These are phyloP conservation scores for Columbina picui DNA, from an alignment of 2,113 vertebrate genomes.

Conservation along the genomic window DNA sequence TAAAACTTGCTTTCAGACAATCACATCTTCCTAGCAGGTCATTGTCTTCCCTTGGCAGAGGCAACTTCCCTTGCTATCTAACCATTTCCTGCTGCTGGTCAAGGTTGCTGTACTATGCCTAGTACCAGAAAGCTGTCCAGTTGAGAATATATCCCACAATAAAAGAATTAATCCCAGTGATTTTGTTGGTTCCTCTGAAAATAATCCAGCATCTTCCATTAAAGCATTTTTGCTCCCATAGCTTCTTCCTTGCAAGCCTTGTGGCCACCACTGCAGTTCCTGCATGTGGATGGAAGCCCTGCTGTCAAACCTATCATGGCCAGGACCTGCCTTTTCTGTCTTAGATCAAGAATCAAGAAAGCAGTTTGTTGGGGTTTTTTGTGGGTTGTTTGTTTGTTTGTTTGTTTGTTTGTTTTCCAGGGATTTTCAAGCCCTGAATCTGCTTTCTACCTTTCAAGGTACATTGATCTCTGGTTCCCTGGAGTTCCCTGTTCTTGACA, in stretches of 20 bases:
- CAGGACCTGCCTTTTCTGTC: not conserved
- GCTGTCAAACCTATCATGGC: not conserved
- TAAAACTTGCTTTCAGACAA: not conserved
- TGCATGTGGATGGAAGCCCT: not conserved
- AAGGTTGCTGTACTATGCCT: not conserved
- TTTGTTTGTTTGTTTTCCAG: not conserved
- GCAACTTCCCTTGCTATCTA: conserved; percentile 15
- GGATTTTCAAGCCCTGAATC: not conserved
- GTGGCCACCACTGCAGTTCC: not conserved
- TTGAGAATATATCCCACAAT: not conserved
- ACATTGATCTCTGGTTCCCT: not conserved
- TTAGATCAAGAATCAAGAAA: not conserved
- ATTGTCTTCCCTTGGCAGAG: conserved; percentile 15
- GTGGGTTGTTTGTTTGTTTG: no score
- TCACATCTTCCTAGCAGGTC: not conserved
- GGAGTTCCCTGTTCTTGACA: not conserved
- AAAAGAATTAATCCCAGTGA: not conserved
- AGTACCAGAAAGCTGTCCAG: not conserved
- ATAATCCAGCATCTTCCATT: not conserved
- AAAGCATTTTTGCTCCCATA: not conserved
- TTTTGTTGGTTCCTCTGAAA: not conserved
- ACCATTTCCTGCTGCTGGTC: not conserved
- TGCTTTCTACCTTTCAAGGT: not conserved
- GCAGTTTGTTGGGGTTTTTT: no score
- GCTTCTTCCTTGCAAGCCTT: not conserved